Evolutionary conservation across 2,888 invertebrate species (phyloP).

Genomic region (Chrysotoxum bicinctum): DNA sequence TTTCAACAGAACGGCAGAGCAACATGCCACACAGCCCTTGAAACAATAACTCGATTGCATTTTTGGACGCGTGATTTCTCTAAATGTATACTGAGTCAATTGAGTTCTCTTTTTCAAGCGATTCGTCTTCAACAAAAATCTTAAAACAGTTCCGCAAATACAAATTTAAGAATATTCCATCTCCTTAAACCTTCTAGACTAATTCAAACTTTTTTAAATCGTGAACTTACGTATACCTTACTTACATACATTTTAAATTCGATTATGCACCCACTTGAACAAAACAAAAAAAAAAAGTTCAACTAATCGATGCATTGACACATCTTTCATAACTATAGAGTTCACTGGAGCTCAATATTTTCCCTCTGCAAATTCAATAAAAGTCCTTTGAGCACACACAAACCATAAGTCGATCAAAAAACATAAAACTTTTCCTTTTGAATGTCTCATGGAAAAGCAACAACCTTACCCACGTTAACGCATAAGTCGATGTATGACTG

Average conservation of each 20-base stretch:
- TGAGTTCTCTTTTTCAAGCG: too few relatives aligned
- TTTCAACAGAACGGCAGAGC: too few relatives aligned
- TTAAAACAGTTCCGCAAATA: too few relatives aligned
- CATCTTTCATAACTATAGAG: constrained; percentile 28
- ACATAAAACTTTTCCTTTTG: constrained; percentile 12
- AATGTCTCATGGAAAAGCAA: not conserved
- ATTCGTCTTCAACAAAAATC: too few relatives aligned
- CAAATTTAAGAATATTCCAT: too few relatives aligned
- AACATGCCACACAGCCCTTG: too few relatives aligned
- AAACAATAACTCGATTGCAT: too few relatives aligned
- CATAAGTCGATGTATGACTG: constrained; percentile 24
- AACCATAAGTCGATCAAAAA: constrained; percentile 47
- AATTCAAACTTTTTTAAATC: not conserved
- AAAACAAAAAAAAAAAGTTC: not conserved
- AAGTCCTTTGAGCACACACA: constrained; percentile 11
- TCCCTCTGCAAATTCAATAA: constrained; percentile 2
- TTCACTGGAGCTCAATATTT: constrained; percentile 24
- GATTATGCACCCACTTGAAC: not conserved
- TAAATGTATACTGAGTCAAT: too few relatives aligned
- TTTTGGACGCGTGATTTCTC: too few relatives aligned
- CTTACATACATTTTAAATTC: not conserved
- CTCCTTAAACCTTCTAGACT: not conserved
- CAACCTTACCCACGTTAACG: not conserved
- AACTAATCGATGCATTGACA: constrained; percentile 36
- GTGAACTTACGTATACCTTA: not conserved